A percentile compares a stretch with the other conserved stretches of the same genome.
Conservation (phyloP, 2,888 invertebrate genomes). For the Pterostichus niger region DNA sequence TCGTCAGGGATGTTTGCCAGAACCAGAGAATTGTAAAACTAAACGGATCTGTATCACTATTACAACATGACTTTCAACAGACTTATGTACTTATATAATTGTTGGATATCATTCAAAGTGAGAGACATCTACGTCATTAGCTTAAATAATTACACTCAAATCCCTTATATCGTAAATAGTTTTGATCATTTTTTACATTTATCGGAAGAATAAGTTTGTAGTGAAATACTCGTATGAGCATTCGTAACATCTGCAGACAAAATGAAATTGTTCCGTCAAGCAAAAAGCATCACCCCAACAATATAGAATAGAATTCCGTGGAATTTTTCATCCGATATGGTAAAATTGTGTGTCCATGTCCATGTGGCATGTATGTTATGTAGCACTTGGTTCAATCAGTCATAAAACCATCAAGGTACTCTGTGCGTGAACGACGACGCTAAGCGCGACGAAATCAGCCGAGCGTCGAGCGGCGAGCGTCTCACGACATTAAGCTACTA, state of each 20-base stretch:
- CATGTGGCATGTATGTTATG: no score
- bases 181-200: not conserved
- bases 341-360: no score
- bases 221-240: not conserved
- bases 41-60: conserved; percentile 35
- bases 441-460: not conserved
- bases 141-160: no score
- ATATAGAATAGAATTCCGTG: conserved; percentile 51
- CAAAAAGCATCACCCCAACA: conserved; percentile 44
- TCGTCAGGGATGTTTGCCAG: conserved; percentile 46
- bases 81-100: conserved; percentile 6
- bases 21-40: conserved; percentile 30
- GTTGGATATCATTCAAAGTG: not conserved
- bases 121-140: no score
- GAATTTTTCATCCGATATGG: conserved; percentile 41
- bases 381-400: no score
- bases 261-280: conserved; percentile 54
- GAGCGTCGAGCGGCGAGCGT: not conserved
- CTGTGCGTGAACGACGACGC: not conserved
- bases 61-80: conserved; percentile 13
- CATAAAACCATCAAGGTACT: no score
- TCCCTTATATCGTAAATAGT: no score
- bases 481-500: conserved; percentile 34
- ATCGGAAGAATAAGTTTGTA: conserved; percentile 15
- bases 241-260: not conserved